phyloP scores from a whole-genome alignment of 2,113 vertebrate genomes.

The Pedetes capensis region DNA sequence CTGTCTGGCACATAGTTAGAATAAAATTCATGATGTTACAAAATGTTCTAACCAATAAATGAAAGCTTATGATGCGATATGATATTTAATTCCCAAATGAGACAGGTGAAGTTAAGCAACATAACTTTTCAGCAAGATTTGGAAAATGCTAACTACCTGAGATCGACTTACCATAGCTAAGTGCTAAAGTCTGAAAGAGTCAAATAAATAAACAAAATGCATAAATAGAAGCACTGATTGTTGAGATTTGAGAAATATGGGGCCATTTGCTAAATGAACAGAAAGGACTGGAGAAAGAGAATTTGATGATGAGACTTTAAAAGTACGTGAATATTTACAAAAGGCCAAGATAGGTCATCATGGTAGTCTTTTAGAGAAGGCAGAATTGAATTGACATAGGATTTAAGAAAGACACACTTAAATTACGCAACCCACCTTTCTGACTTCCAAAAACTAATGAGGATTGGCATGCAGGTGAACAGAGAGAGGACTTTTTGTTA shows the following conservation, averaged over 20 bases:
- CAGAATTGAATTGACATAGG: neutral
- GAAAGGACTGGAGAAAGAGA: neutral
- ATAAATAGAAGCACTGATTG: neutral
- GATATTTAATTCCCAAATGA: neutral
- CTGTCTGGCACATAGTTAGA: neutral
- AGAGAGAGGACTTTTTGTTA: neutral
- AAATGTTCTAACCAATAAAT: constrained; percentile 5
- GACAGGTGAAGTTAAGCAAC: neutral
- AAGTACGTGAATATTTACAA: neutral
- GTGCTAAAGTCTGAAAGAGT: neutral
- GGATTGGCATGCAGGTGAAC: neutral
- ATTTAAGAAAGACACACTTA: neutral
- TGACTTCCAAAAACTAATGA: neutral
- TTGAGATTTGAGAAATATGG: neutral
- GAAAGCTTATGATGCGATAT: neutral
- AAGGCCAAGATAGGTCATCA: neutral
- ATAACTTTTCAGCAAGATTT: constrained; percentile 9
- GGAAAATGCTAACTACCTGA: neutral
- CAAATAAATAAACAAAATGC: neutral
- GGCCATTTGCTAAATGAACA: neutral
- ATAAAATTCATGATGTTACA: constrained; percentile 35
- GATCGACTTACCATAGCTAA: neutral
- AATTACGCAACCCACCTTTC: neutral
- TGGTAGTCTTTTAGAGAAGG: neutral
- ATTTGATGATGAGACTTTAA: neutral